phyloP scores from a whole-genome alignment of 2,113 vertebrate species.

The Rhinoderma darwinii region DNA sequence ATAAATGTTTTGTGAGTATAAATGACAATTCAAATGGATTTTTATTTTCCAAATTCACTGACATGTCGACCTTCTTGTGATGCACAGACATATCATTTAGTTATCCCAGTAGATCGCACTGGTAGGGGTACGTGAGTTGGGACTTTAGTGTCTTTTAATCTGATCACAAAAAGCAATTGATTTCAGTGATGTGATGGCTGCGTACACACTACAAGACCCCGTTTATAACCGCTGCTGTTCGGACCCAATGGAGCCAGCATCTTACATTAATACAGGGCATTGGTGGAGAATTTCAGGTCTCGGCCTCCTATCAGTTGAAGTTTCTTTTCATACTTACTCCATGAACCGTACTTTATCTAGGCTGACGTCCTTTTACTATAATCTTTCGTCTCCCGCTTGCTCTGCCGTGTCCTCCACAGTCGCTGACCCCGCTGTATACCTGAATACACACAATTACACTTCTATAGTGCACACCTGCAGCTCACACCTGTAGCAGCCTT shows the following conservation, averaged over 20 bases:
- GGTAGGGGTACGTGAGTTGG: no score
- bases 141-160: no score
- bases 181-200: no score
- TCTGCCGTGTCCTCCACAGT: background rate
- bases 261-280: background rate
- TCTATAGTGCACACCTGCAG: background rate
- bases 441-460: slow-evolving; percentile 32
- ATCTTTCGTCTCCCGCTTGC: background rate
- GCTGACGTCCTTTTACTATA: background rate
- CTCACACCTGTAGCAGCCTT: background rate
- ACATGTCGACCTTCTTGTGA: no score
- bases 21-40: no score
- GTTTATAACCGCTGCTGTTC: no score
- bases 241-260: background rate
- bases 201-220: no score
- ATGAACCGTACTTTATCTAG: background rate
- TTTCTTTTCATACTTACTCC: background rate
- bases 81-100: no score
- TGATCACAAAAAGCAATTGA: no score
- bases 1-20: no score
- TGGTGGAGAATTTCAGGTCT: background rate
- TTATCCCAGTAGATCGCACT: no score
- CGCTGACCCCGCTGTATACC: slow-evolving; percentile 8
- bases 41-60: no score
- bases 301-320: background rate